Conservation (phyloP, 2,888 invertebrate species). For the Piscicola geometra region DNA sequence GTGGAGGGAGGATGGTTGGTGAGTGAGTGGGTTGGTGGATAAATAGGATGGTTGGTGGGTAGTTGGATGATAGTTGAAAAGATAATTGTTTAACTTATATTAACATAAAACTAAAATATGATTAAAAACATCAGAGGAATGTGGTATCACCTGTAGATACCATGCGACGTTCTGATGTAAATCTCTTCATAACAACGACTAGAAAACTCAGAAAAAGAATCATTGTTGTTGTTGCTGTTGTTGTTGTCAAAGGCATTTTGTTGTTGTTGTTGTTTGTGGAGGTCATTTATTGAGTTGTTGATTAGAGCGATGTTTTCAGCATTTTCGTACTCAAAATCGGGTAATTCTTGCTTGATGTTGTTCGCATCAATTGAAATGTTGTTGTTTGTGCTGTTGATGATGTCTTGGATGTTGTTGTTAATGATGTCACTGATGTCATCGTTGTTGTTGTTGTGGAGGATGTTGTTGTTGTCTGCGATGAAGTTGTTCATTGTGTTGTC, state of each 20-base stretch:
- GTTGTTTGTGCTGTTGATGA: background rate
- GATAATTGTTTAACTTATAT: too few relatives aligned
- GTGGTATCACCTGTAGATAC: slow-evolving; percentile 31
- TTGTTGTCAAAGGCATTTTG: background rate
- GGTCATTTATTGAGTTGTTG: background rate
- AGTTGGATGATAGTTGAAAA: too few relatives aligned
- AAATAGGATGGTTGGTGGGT: too few relatives aligned
- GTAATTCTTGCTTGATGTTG: slow-evolving; percentile 25
- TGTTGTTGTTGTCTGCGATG: too few relatives aligned
- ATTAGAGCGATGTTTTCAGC: background rate
- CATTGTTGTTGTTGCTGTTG: background rate
- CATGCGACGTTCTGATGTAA: slow-evolving; percentile 38
- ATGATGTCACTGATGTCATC: background rate
- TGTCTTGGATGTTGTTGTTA: slow-evolving; percentile 11
- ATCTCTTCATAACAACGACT: slow-evolving; percentile 37
- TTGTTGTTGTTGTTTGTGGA: too few relatives aligned
- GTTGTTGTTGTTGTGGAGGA: too few relatives aligned
- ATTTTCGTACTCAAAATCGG: slow-evolving; percentile 20
- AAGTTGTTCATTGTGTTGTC: too few relatives aligned
- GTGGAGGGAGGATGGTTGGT: too few relatives aligned
- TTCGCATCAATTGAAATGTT: background rate
- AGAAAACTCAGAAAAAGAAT: slow-evolving; percentile 2
- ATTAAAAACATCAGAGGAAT: too few relatives aligned
- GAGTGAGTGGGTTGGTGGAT: too few relatives aligned
- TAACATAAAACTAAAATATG: too few relatives aligned